These are phyloP conservation scores for Drosophila bunnanda DNA, from an alignment of 2,888 invertebrate species.

Conservation along the genomic window DNA sequence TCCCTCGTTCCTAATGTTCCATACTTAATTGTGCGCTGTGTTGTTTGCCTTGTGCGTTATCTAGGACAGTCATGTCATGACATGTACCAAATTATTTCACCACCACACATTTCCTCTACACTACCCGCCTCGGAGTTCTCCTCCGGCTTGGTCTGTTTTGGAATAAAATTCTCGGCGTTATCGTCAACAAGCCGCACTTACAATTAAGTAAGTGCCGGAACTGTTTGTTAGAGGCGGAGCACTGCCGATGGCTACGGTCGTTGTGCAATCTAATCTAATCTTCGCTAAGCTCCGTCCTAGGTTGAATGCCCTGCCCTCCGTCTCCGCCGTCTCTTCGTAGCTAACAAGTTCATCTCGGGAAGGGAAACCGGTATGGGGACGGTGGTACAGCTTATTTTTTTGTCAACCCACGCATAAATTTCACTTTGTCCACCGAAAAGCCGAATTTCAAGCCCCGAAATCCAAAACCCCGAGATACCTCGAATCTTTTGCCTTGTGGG, in stretches of 20 bases:
- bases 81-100: slow-evolving; percentile 62
- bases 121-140: slow-evolving; percentile 14
- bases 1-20: background rate
- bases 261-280: slow-evolving; percentile 74
- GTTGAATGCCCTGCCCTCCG: slow-evolving; percentile 45
- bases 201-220: slow-evolving; percentile 73
- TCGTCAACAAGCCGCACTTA: slow-evolving; percentile 73
- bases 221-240: slow-evolving; percentile 25
- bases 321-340: background rate
- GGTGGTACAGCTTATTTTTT: slow-evolving; percentile 57
- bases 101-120: slow-evolving; percentile 53
- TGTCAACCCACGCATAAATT: slow-evolving; percentile 81
- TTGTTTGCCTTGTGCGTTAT: slow-evolving; percentile 52
- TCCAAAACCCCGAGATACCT: slow-evolving; percentile 13
- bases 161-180: slow-evolving; percentile 47
- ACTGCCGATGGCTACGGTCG: slow-evolving; percentile 7
- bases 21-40: slow-evolving; percentile 22
- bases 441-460: slow-evolving; percentile 14
- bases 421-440: slow-evolving; percentile 58
- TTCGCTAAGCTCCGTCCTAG: slow-evolving; percentile 45
- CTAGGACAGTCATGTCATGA: slow-evolving; percentile 63
- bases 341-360: slow-evolving; percentile 44
- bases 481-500: slow-evolving; percentile 18
- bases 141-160: background rate
- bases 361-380: slow-evolving; percentile 61